A percentile compares a stretch with the other conserved stretches of the same genome.
Conservation (phyloP, 2,888 invertebrate genomes). For the Pollenia amentaria region DNA sequence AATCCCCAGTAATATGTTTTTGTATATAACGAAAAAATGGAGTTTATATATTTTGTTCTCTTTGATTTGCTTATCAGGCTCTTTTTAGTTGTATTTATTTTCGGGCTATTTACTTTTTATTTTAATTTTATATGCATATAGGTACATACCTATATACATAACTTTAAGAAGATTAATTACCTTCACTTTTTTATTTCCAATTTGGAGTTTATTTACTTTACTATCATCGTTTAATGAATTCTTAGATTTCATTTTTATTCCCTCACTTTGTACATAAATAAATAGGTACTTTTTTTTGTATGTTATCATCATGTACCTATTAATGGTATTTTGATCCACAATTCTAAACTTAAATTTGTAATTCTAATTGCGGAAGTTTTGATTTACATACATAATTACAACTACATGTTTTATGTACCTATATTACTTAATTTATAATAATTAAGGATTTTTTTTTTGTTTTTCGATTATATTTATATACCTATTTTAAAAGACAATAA, state of each 20-base stretch:
- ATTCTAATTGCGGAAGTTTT: too few relatives aligned
- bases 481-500: too few relatives aligned
- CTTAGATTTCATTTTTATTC: slow-evolving; percentile 1
- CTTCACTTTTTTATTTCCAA: slow-evolving; percentile 56
- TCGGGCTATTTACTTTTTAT: not conserved
- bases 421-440: too few relatives aligned
- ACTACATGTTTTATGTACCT: too few relatives aligned
- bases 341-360: too few relatives aligned
- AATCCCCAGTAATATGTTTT: slow-evolving; percentile 7
- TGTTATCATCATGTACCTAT: not conserved
- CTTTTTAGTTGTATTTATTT: not conserved
- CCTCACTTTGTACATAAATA: not conserved
- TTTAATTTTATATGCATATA: not conserved
- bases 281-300: not conserved
- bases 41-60: slow-evolving; percentile 26
- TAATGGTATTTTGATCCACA: too few relatives aligned
- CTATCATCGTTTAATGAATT: slow-evolving; percentile 30
- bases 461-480: too few relatives aligned
- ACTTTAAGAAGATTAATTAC: slow-evolving; percentile 55
- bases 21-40: slow-evolving; percentile 25
- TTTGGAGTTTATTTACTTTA: slow-evolving; percentile 55
- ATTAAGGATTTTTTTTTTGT: too few relatives aligned
- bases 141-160: slow-evolving; percentile 15
- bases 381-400: too few relatives aligned
- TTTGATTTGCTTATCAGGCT: slow-evolving; percentile 42